Conservation (phyloP, 1,140 invertebrate species). For the Microplitis demolitor region DNA sequence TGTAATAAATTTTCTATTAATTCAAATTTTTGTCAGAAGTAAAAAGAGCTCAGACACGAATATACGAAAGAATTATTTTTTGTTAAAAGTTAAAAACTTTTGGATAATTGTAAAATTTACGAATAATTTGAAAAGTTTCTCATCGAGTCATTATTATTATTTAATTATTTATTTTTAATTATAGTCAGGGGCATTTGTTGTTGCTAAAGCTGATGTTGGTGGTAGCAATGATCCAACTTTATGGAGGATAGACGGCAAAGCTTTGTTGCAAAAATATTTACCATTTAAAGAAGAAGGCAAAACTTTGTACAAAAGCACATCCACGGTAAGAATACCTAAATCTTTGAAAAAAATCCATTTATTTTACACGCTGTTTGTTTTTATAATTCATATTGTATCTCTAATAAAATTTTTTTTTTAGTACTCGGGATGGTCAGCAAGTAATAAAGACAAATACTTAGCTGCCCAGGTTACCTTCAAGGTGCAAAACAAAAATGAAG, state of each 20-base stretch:
- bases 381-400: slow-evolving; percentile 13
- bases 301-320: slow-evolving; percentile 75
- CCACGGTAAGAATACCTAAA: slow-evolving; percentile 65
- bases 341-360: not conserved
- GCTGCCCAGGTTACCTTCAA: slow-evolving; percentile 61
- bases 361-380: slow-evolving; percentile 3
- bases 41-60: too few relatives aligned
- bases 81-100: too few relatives aligned
- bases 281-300: slow-evolving; percentile 73
- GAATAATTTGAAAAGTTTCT: too few relatives aligned
- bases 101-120: too few relatives aligned
- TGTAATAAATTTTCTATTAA: too few relatives aligned
- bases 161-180: slow-evolving; percentile 39
- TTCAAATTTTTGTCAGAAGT: too few relatives aligned
- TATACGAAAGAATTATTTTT: too few relatives aligned
- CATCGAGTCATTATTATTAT: not conserved
- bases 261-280: slow-evolving; percentile 77
- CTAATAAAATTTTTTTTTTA: slow-evolving; percentile 47
- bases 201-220: slow-evolving; percentile 70
- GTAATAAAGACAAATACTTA: slow-evolving; percentile 70
- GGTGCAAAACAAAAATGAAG: slow-evolving; percentile 62
- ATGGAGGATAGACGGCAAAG: slow-evolving; percentile 83
- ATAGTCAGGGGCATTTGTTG: slow-evolving; percentile 72
- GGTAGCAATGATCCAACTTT: slow-evolving; percentile 68
- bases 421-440: slow-evolving; percentile 73